Base-by-base conservation (phyloP, 2,888 invertebrate genomes). In the Coelinius sp. region DNA sequence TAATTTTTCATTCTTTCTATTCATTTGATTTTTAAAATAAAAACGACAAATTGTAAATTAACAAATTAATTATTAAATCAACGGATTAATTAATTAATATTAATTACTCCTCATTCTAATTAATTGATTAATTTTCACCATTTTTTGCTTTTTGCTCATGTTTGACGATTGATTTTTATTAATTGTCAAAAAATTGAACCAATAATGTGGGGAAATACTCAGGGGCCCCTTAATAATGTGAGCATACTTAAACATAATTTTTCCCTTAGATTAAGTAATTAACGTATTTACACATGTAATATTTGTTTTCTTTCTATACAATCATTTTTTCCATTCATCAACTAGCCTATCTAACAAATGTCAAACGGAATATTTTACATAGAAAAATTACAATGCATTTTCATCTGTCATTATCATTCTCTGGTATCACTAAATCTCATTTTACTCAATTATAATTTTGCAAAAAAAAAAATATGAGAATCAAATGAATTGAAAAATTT, bases 341-440 rank as follows among this genome's bases (percentile, higher is more conserved):
- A 81, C 83, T 86, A 86, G 76, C 80, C 84, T 85, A 85, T 69
- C 82, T 83, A 82, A 76, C 81, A 84, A 84, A 76, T 79, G 81
- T 84, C 80, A 82, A 83, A 83, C 81, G 84, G 83, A 87, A 85
- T 87, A 84, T 84, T 81, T 85, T 87, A 87, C 87, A 87, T 83
- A 82, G 82, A 85, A 86, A 66, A 71, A 86, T 85, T 86, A 86
- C 86, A 87, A 79, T 68, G 62, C 62, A 63, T 49, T 64, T 46
- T 46, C 73, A 53, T 53, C 67, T 59, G 64, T 68, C 53, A 22
- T 69, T 67, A 52, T 76, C 67, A 66, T 59, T 75, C 64, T 73
- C 69, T 71, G 71, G 76, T 63, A 59, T 41, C 53, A 25, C 27
- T 56, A 27, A 56, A 56, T 27, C 14, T 56, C 27, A 49, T 49